phyloP scores from a whole-genome alignment of 2,797 vertebrate species.

The Amniataba percoides region DNA sequence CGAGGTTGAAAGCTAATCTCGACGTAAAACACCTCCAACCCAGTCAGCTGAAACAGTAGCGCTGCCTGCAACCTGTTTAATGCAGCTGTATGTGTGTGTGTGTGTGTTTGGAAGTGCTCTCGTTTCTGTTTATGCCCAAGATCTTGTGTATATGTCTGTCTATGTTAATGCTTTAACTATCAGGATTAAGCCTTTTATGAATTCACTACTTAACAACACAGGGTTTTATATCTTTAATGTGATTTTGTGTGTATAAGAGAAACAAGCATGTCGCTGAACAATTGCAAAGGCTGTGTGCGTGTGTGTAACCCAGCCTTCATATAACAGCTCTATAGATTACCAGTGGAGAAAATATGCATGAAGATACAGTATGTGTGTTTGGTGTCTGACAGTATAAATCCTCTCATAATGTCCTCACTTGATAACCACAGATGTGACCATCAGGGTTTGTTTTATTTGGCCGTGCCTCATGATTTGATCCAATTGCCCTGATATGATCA shows the following conservation, averaged over 20 bases:
- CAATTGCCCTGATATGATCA: slow-evolving; percentile 25
- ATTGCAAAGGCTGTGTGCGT: background rate
- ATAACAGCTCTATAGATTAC: background rate
- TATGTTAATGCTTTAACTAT: slow-evolving; percentile 14
- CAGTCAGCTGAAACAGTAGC: slow-evolving; percentile 45
- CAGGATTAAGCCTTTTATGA: slow-evolving; percentile 9
- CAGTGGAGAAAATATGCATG: background rate
- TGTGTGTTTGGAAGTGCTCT: slow-evolving; percentile 10
- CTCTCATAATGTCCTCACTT: slow-evolving; percentile 11
- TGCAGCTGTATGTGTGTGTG: slow-evolving; percentile 17
- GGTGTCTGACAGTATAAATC: slow-evolving; percentile 21
- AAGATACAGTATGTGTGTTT: background rate
- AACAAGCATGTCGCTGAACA: slow-evolving; percentile 5
- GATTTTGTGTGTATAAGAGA: slow-evolving; percentile 15
- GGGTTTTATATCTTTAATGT: slow-evolving; percentile 18
- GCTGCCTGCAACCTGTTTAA: slow-evolving; percentile 38
- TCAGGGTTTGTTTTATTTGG: slow-evolving; percentile 25
- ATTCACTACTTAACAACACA: slow-evolving; percentile 20
- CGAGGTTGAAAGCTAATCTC: slow-evolving; percentile 56
- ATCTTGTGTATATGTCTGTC: slow-evolving; percentile 10
- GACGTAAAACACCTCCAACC: slow-evolving; percentile 56
- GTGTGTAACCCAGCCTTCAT: background rate
- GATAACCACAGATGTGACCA: slow-evolving; percentile 11
- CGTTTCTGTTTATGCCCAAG: slow-evolving; percentile 1
- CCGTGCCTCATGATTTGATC: slow-evolving; percentile 29